These are phyloP conservation scores for Drosophila subpulchrella DNA, from an alignment of 1,140 invertebrate species.

Conservation along the genomic window DNA sequence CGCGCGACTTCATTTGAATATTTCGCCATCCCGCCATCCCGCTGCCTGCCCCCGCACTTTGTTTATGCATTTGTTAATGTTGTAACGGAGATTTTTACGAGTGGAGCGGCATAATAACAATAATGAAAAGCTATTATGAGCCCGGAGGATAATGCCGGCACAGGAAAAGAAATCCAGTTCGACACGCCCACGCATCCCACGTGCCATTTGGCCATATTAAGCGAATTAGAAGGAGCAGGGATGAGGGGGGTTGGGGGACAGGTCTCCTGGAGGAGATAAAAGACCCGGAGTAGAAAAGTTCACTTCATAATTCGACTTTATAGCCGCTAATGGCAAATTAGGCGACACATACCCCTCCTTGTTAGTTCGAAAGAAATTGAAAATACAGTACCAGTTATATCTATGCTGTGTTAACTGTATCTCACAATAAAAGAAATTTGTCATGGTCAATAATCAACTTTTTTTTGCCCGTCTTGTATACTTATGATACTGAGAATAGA, in stretches of 20 bases:
- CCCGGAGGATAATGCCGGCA: slow-evolving; percentile 61
- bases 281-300: slow-evolving; percentile 7
- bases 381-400: slow-evolving; percentile 7
- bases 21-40: slow-evolving; percentile 23
- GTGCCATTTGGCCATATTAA: slow-evolving; percentile 81
- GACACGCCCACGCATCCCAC: slow-evolving; percentile 56
- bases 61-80: slow-evolving; percentile 84
- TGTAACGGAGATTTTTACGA: slow-evolving; percentile 83
- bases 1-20: slow-evolving; percentile 84
- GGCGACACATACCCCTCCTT: slow-evolving; percentile 50
- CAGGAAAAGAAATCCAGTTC: slow-evolving; percentile 58
- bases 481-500: too few species aligned
- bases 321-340: slow-evolving; percentile 80
- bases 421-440: too few species aligned
- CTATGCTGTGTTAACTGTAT: too few species aligned
- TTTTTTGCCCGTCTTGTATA: too few species aligned
- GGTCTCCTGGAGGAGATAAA: slow-evolving; percentile 9
- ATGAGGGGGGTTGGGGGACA: neutral
- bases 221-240: slow-evolving; percentile 61
- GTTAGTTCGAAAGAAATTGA: slow-evolving; percentile 42
- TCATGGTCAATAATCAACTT: too few species aligned
- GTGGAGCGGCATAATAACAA: slow-evolving; percentile 79
- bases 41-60: slow-evolving; percentile 46
- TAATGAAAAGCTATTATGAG: slow-evolving; percentile 84
- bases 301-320: slow-evolving; percentile 75